These are phyloP conservation scores for Drosophila ogumai DNA, from an alignment of 1,140 invertebrate genomes.

Conservation along the genomic window DNA sequence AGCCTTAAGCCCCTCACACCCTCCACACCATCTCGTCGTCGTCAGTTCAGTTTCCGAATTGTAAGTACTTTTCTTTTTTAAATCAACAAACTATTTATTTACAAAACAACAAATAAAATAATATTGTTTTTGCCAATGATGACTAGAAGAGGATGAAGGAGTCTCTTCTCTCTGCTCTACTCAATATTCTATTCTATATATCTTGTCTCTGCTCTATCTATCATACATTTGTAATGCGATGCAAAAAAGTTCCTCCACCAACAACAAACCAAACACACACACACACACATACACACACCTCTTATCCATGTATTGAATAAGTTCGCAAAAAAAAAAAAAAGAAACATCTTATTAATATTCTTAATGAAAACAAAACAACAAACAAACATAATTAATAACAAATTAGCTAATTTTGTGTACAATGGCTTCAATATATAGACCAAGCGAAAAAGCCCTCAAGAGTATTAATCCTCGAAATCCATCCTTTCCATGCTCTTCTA, in stretches of 20 bases:
- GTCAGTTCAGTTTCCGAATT: conserved; percentile 83
- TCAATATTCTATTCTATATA: conserved; percentile 62
- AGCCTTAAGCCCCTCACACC: conserved; percentile 36
- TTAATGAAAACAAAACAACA: conserved; percentile 59
- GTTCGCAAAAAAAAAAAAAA: conserved; percentile 57
- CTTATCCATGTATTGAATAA: conserved; percentile 75
- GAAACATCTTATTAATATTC: conserved; percentile 68
- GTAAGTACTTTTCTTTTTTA: conserved; percentile 83
- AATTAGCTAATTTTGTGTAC: conserved; percentile 83
- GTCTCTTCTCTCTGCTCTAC: conserved; percentile 58
- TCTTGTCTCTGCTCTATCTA: conserved; percentile 70
- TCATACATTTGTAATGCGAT: conserved; percentile 83
- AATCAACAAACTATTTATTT: conserved; percentile 60
- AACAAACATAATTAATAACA: conserved; percentile 73
- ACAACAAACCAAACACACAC: conserved; percentile 52
- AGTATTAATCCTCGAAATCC: conserved; percentile 48
- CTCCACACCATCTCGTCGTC: conserved; percentile 54
- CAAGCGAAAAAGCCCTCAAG: conserved; percentile 31
- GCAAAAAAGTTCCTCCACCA: conserved; percentile 70
- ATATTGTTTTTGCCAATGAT: conserved; percentile 51
- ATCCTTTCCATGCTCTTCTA: conserved; percentile 75
- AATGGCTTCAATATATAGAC: conserved; percentile 81
- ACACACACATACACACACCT: conserved; percentile 49
- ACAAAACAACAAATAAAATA: conserved; percentile 32
- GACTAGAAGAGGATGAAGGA: conserved; percentile 33